Conservation (phyloP, 2,797 vertebrate species). For the Acrocephalus scirpaceus region DNA sequence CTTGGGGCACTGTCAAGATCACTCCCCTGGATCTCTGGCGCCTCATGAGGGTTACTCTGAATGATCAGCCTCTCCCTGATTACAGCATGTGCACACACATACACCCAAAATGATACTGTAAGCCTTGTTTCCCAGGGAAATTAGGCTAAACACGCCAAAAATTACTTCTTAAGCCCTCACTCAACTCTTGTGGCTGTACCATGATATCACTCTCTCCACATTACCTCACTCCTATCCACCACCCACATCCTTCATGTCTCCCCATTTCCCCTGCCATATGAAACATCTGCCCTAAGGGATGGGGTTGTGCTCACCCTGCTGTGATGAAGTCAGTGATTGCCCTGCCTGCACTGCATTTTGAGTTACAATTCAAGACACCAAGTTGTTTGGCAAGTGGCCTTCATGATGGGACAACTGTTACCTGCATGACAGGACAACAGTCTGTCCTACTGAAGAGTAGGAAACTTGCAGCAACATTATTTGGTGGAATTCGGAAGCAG, state of each 20-base stretch:
- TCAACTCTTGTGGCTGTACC: not conserved
- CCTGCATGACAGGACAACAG: rapidly evolving
- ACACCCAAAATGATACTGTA: not conserved
- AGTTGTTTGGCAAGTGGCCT: not conserved
- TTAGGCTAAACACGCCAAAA: not conserved
- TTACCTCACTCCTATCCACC: conserved; percentile 29
- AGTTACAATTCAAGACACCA: not conserved
- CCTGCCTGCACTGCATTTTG: not conserved
- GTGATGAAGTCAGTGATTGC: not conserved
- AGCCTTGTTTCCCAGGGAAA: not conserved
- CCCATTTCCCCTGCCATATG: not conserved
- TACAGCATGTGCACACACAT: not conserved
- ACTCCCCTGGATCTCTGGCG: not conserved
- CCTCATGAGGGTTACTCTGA: not conserved
- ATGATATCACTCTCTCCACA: conserved; percentile 52
- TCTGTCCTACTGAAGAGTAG: not conserved
- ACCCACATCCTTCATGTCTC: not conserved
- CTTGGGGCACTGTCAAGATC: not conserved
- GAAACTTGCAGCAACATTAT: not conserved
- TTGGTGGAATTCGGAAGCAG: not conserved
- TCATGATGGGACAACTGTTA: rapidly evolving
- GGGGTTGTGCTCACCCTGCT: not conserved
- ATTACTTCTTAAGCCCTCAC: not conserved
- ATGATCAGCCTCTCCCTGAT: conserved; percentile 22
- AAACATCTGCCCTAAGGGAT: not conserved